Base-by-base conservation (phyloP, 2,888 invertebrate species). In the Deilephila porcellus region DNA sequence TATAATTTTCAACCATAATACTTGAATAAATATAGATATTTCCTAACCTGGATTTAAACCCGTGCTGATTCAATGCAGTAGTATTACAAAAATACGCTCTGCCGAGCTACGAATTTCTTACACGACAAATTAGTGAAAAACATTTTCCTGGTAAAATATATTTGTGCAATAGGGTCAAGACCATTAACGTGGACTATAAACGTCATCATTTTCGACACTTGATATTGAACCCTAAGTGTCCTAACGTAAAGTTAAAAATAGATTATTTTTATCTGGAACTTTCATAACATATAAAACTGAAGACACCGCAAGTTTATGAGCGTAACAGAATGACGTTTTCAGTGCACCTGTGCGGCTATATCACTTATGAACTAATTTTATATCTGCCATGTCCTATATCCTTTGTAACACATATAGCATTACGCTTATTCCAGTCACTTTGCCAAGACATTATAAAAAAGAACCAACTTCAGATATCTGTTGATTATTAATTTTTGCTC, bases 141-240 rank as follows among this genome's bases (percentile, higher is more conserved):
- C n/a, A 20, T 37, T 37, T 64, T 64, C 64, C 20, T 64, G 37
- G 11, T 45, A 45, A 45, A 37, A 45, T 14, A 53, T 19, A n/a
- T 56, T 56, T 56, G 7, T n/a, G 56, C 56, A 67, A 67, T 37
- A 17, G 52, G 52, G 77, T 78, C 79, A 81, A 80, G 63, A 79
- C 6, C 34, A 56, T 34, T 56, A 59, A 52, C n/a, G 37, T 56
- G 17, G 25, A 56, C 74, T 70, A 73, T 59, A 71, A 67, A 17
- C 25, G 56, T 34, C 63, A 53, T 20, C 64, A 52, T 19, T 56
- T 25, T 20, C 2, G 8, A 19, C 20, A 25, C 53, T 62, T 73
- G 76, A 81, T 74, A 76, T 71, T 76, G 67, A 79, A 76, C 76
- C 71, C 73, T 77, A 78, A 77, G 75, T 60, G 53, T 62, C 73